Conservation (phyloP, 2,797 vertebrate species). For the Eulemur mongoz region DNA sequence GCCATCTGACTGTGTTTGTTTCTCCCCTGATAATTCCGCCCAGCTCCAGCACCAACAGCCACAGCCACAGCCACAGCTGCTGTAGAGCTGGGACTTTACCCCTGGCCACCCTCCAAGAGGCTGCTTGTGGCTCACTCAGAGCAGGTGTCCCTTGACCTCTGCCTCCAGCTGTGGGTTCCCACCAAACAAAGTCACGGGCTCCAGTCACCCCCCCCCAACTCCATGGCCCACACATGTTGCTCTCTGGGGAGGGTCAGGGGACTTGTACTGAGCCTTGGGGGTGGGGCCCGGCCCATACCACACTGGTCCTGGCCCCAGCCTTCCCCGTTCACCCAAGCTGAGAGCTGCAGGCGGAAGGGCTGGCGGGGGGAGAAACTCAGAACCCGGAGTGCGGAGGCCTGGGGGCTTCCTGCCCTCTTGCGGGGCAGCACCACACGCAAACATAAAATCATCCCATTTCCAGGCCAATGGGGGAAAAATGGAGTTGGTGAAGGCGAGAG, state of each 20-base stretch:
- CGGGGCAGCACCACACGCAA: fast-evolving
- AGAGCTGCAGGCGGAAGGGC: background rate
- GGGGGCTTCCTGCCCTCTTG: background rate
- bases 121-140: background rate
- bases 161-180: background rate
- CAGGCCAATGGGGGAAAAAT: background rate
- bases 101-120: fast-evolving
- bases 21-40: background rate
- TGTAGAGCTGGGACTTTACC: background rate
- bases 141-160: background rate
- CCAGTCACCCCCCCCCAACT: too few relatives aligned
- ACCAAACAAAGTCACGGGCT: background rate
- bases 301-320: background rate
- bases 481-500: background rate
- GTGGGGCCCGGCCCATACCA: fast-evolving
- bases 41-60: background rate
- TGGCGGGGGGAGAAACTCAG: too few relatives aligned
- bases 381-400: background rate
- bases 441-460: background rate
- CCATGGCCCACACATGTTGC: fast-evolving
- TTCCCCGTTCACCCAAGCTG: background rate
- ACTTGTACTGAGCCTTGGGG: background rate
- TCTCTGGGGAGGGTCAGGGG: too few relatives aligned
- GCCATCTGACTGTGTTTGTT: fast-evolving
- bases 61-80: background rate